Conservation (phyloP, 2,113 vertebrate species). For the Pelecanoides urinatrix region DNA sequence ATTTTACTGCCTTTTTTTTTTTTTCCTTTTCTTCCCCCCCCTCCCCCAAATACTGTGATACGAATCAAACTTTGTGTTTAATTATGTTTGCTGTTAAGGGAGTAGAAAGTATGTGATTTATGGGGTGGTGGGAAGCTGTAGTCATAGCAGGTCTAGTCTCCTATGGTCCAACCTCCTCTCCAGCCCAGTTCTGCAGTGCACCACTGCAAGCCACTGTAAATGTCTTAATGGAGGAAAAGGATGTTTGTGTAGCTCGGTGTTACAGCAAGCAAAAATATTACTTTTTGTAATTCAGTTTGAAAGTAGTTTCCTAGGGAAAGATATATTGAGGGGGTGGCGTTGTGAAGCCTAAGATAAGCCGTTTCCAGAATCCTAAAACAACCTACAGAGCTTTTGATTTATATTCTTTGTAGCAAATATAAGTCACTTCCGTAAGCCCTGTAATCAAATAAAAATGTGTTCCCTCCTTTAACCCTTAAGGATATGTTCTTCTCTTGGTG, state of each 20-base stretch:
- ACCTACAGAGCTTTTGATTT: conserved; percentile 25
- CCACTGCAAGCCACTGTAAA: background rate
- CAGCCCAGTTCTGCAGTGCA: background rate
- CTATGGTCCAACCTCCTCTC: background rate
- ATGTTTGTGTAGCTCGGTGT: background rate
- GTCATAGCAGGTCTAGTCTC: background rate
- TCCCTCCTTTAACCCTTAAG: conserved; percentile 74
- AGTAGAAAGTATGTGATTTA: background rate
- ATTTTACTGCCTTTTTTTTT: background rate
- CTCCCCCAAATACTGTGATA: background rate
- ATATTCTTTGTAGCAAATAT: conserved; percentile 50
- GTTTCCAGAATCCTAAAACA: background rate
- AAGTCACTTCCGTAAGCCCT: conserved; percentile 60
- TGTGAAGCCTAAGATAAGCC: background rate
- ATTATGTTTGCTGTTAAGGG: conserved; percentile 25
- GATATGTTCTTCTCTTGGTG: conserved; percentile 74
- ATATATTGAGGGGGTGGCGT: background rate
- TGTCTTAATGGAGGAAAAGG: background rate
- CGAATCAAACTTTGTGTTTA: background rate
- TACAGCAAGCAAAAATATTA: background rate
- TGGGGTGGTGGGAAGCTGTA: background rate
- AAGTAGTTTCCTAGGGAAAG: background rate
- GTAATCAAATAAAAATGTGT: conserved; percentile 71
- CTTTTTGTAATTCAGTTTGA: background rate
- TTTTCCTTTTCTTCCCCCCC: background rate